Base-by-base conservation (phyloP, 2,113 vertebrate genomes). In the Serinus canaria region DNA sequence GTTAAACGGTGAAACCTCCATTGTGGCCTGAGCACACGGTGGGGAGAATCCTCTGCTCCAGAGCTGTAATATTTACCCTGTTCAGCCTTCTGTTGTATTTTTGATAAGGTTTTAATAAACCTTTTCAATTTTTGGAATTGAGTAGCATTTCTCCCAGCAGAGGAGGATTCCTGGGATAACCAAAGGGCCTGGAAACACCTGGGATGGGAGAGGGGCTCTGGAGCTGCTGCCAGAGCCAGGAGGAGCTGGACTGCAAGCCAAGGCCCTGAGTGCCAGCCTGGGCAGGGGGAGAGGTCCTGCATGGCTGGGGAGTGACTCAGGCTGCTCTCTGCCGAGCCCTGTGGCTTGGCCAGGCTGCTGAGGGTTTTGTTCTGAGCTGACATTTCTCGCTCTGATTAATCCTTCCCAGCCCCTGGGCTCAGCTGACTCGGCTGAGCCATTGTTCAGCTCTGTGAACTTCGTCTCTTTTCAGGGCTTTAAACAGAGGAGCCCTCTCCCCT, bases 321-420 rank as follows among this genome's bases (percentile, higher is more conserved):
- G 20, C 90, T 74, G 81, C 53, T 78, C 85, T 55, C 63, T 5
- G 18, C 90, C n/a, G 63, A 92, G 91, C 84, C 73, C 89, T 90
- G 95, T 89, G 94, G 94, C 83, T 97, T 95, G 96, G 96, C 89
- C 87, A 80, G 64, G 86, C 50, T 46, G 89, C 83, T 59, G 18
- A 94, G 73, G 87, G 53, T 72, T 94, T 93, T 85, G 95, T 95
- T 92, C 37, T 31, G 87, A 91, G 73, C 95, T 93, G 95, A 94
- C 95, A 91, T 91, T 96, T 96, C 89, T 96, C 19, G 52, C 94
- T 97, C 88, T 97, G 96, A 97, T 97, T 95, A 97, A 97, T 96
- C 94, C 95, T 95, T 78, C 50, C 90, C 94, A 96, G 95, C 77
- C 67, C 47, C 66, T 46, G 74, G 81, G 93, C 95, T 96, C 96